A percentile compares a stretch with the other conserved stretches of the same genome.
These are phyloP conservation scores for Bombus ignitus DNA, from an alignment of 1,140 invertebrate species.

Conservation along the genomic window DNA sequence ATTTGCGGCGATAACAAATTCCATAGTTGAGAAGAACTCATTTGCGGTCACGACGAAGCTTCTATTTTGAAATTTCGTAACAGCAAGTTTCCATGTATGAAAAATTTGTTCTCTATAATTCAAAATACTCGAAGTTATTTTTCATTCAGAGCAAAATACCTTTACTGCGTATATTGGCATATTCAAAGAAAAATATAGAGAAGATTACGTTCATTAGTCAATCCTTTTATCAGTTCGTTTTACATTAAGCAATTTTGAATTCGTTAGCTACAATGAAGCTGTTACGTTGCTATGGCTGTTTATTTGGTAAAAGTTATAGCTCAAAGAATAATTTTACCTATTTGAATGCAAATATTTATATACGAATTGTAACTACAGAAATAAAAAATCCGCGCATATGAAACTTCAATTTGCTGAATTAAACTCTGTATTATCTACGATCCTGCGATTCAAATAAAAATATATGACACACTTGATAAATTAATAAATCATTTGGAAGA, in stretches of 20 bases:
- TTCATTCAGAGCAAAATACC: not conserved
- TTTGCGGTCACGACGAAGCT: not conserved
- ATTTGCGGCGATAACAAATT: constrained; percentile 64
- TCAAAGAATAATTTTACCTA: too few species aligned
- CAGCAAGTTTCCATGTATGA: not conserved
- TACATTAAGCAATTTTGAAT: not conserved
- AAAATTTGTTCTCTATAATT: not conserved
- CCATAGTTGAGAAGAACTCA: not conserved
- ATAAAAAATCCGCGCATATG: too few species aligned
- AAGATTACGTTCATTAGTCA: not conserved
- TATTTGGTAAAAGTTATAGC: too few species aligned
- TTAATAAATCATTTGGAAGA: too few species aligned
- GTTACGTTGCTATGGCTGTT: too few species aligned
- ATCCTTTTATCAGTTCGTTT: not conserved
- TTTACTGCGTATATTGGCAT: not conserved
- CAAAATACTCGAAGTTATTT: not conserved
- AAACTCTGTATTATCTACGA: too few species aligned
- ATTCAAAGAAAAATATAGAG: not conserved
- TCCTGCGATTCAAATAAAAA: too few species aligned
- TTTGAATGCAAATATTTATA: too few species aligned
- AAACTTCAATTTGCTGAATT: too few species aligned
- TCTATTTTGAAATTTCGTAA: not conserved
- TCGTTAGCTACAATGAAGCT: not conserved
- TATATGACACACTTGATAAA: too few species aligned
- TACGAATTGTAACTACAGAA: too few species aligned